Evolutionary conservation across 2,888 invertebrate species (phyloP), one percentile per base, ranked within the genome.

Genomic region (Ctenicera cuprea): DNA sequence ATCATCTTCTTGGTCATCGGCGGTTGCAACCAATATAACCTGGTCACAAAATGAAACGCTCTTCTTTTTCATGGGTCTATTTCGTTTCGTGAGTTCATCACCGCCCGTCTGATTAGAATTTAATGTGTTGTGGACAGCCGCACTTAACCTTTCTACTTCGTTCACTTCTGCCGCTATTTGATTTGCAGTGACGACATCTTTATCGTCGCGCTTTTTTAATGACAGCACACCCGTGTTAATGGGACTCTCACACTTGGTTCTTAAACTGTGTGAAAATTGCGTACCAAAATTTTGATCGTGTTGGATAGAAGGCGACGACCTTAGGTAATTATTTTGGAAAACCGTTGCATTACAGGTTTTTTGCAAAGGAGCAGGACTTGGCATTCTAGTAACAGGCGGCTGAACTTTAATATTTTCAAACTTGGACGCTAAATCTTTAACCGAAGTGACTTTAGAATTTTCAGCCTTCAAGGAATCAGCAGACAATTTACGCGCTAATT

Each of bases 11-110:
- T 96, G 95, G 80, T 97, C 96, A 82, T 97, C 97, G 0, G 96
- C 96, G 0, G 96, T 96, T 3, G 97, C 96, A 11, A 97, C 97
- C 69, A 97, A 88, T 75, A 96, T 96, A 0, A 97, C 96, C 87
- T 97, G 96, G 85, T 97, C 97, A 83, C 97, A 97, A 87, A 97
- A 97, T 0, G 97, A 97, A 3, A 97, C 97, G 71, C 95, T 96
- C 86, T 97, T 97, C 90, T 97, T 97, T 84, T 95, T 95, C 0
- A 92, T 89, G 8, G 87, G 86, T 80, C 86, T 88, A 71, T 86
- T 87, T 0, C 88, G 86, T 77, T 91, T 91, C 37, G 88, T 87
- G 65, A 84, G 88, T 11, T 83, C 81, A 0, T 82, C 80, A 79
- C 88, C 79, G 79, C 88, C 89, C 86, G 64, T 88, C 86, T 89